phyloP scores from a whole-genome alignment of 2,113 vertebrate species.

The Corythoichthys haematopterus region DNA sequence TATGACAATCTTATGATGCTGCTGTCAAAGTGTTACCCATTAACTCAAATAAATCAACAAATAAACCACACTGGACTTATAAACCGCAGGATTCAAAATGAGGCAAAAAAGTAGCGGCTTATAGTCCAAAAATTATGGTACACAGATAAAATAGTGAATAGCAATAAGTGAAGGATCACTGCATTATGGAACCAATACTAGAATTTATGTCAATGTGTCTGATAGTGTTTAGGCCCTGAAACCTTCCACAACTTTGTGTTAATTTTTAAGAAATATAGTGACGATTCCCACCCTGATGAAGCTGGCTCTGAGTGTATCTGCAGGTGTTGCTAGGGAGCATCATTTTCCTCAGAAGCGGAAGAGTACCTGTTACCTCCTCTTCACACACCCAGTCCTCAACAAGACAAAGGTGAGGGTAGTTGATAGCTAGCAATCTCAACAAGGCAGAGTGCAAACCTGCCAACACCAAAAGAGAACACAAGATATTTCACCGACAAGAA shows the following conservation, averaged over 20 bases:
- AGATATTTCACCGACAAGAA: not conserved
- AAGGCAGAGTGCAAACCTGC: conserved; percentile 91
- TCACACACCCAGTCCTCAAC: conserved; percentile 98
- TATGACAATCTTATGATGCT: no score
- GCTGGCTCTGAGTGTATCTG: conserved; percentile 86
- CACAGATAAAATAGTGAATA: no score
- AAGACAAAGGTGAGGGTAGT: conserved; percentile 94
- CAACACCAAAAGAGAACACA: not conserved
- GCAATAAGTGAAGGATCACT: no score
- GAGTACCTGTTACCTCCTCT: conserved; percentile 93
- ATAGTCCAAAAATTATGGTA: no score
- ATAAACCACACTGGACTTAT: no score
- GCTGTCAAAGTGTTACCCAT: no score
- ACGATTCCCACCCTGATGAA: conserved; percentile 81
- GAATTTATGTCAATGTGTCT: not conserved
- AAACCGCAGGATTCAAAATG: no score
- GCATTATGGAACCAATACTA: not conserved
- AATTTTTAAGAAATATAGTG: not conserved
- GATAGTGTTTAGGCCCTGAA: not conserved
- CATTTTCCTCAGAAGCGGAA: conserved; percentile 86
- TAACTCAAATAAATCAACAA: no score
- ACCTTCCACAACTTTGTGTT: not conserved
- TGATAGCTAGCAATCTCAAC: conserved; percentile 91
- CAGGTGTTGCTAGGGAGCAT: conserved; percentile 85
- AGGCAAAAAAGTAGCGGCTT: no score